Conservation (phyloP, 2,888 invertebrate species). For the Anoplius nigerrimus region DNA sequence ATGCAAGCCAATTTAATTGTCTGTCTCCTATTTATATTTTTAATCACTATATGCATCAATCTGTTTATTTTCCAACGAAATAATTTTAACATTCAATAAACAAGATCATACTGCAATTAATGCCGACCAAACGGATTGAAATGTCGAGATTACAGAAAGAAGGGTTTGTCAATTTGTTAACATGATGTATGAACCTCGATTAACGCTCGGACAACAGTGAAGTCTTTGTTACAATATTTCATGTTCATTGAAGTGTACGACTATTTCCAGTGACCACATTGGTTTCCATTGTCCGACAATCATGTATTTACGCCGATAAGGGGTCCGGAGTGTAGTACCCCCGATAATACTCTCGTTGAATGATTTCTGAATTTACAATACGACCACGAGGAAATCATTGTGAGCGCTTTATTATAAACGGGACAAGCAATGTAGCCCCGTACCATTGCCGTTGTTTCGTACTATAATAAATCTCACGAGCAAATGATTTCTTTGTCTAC, state of each 20-base stretch:
- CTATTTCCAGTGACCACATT: conserved; percentile 25
- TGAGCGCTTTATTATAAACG: conserved; percentile 39
- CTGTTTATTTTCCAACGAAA: no score
- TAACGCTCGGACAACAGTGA: not conserved
- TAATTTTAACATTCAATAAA: no score
- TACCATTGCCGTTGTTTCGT: conserved; percentile 27
- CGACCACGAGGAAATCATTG: conserved; percentile 16
- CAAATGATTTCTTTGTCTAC: no score
- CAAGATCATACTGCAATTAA: no score
- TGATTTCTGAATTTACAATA: conserved; percentile 18
- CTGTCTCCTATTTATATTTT: no score
- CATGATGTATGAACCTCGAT: no score
- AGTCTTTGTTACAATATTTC: not conserved
- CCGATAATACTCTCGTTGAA: not conserved
- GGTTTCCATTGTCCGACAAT: conserved; percentile 26
- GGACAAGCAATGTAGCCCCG: conserved; percentile 33
- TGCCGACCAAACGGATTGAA: no score
- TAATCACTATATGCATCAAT: no score
- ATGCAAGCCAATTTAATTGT: no score
- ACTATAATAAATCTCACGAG: no score
- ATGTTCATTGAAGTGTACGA: conserved; percentile 27
- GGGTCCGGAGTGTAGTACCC: conserved; percentile 13
- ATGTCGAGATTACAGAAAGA: no score
- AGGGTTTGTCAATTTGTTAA: no score
- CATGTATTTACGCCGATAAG: conserved; percentile 39